Base-by-base conservation (phyloP, 1,140 invertebrate species). In the Tribolium castaneum region DNA sequence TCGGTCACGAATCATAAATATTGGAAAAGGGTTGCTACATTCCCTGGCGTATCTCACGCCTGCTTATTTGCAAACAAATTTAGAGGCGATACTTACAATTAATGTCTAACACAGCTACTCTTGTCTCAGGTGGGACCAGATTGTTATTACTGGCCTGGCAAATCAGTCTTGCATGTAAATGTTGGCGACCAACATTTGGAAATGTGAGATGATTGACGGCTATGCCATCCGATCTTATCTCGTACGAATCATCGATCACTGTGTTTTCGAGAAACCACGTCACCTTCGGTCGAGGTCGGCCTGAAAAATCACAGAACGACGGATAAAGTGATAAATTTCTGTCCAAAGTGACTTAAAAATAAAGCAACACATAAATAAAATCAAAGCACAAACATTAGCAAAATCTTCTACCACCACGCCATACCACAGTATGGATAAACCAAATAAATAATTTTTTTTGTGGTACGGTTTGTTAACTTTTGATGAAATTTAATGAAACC, bases 111-210 rank as follows among this genome's bases (percentile, higher is more conserved):
- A 94, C 92, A 78, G 95, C 91, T 25, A 93, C 89, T 85, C 92
- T 93, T 50, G 91, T 91, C 75, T 92, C 89, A 0, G 95, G 94
- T 16, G 90, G 89, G 4, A 92, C 92, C 76, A 96, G 87, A 86
- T 95, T 95, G 22, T 94, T 96, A 87, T 97, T 97, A 84, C 92
- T 93, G 6, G 95, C 95, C 85, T 96, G 93, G 87, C 95, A 96
- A 76, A 94, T 91, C 73, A 96, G 91, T 78, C 93, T 88, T 35
- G 92, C 90, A 81, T 94, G 92, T 35, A 95, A 89, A 87, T 96
- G 93, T 85, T 94, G 92, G 10, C 94, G 87, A 3, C 92, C 92
- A 62, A 96, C 90, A 80, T 91, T 92, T 14, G 92, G 91, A 85
- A 93, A 95, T 49, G 90, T 91, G 80, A 96, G 88, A 77, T 92